Percentiles rank a stretch among this genome's conserved stretches.
Evolutionary conservation across 2,888 invertebrate species (phyloP).

Genomic region (Ophioninae sp.): DNA sequence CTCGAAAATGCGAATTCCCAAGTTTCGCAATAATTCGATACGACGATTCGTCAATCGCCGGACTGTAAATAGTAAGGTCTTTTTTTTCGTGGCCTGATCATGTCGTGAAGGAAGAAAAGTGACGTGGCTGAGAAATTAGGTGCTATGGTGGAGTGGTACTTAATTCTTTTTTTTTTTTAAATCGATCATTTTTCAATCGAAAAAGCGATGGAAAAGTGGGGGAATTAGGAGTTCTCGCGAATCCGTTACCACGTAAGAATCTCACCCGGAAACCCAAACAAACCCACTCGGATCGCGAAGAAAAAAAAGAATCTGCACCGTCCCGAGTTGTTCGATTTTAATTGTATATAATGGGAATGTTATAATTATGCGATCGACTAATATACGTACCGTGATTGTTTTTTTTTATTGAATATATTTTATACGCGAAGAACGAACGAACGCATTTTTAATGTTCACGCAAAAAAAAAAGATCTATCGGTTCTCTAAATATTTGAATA

Average conservation of each 20-base stretch:
- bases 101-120: neutral
- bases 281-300: too few relatives aligned
- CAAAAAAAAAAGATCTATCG: slow-evolving; percentile 26
- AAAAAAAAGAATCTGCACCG: slow-evolving; percentile 9
- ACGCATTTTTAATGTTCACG: slow-evolving; percentile 47
- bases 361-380: slow-evolving; percentile 49
- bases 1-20: slow-evolving; percentile 5
- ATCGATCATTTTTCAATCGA: neutral
- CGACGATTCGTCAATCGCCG: slow-evolving; percentile 22
- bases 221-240: slow-evolving; percentile 27
- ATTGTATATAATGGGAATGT: slow-evolving; percentile 56
- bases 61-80: slow-evolving; percentile 53
- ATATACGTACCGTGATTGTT: slow-evolving; percentile 48
- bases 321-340: slow-evolving; percentile 41
- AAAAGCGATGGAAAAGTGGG: slow-evolving; percentile 23
- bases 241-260: slow-evolving; percentile 44
- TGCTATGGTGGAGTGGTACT: slow-evolving; percentile 43
- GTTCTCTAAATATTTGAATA: slow-evolving; percentile 25
- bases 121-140: slow-evolving; percentile 27
- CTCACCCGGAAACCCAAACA: too few relatives aligned
- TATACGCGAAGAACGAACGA: slow-evolving; percentile 40
- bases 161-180: slow-evolving; percentile 9
- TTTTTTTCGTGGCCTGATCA: slow-evolving; percentile 4
- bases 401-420: slow-evolving; percentile 44
- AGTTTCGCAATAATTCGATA: neutral